Evolutionary conservation across 2,113 vertebrate species (phyloP), one percentile per base, ranked within the genome.

Genomic region (Tachysurus vachellii): DNA sequence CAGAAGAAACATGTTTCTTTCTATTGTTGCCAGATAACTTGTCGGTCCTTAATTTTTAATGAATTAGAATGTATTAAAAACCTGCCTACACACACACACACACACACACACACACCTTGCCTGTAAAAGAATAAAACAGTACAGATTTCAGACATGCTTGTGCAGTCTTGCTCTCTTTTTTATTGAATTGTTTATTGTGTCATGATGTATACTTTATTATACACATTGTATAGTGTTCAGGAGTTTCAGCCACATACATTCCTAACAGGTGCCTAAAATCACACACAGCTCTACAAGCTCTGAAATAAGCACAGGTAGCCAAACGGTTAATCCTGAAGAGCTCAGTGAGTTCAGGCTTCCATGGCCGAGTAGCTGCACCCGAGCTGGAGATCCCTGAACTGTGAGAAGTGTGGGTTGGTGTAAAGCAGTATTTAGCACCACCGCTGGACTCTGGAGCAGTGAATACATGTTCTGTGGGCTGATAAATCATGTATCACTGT

Each of bases 51-150:
- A 83, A 92, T 93, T 87, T 88, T 91, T 90, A 91, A 91, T 91
- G 88, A 93, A 93, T 92, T 92, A 93, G 94, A 95, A 95, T 95
- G 94, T 95, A 95, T 93, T 93, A 91, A 92, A 89, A 59, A n/a
- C 11, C 59, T 80, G 76, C 85, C 61, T 68, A 13, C 80, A 80
- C 57, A 66, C 77, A 82, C 86, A 85, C 85, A 86, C 87, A 87
- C 88, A 86, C 86, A 83, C 88, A 68, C 64, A 85, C 86, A 82
- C 83, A 77, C 83, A 59, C 87, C 82, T 85, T 90, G 89, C 85
- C 89, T 90, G 87, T 88, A 86, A 88, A 47, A 76, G 36, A 90
- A 90, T 90, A 90, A 90, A 88, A 68, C 36, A 77, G 26, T 64
- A 83, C 84, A 85, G 31, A 88, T 90, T 86, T 90, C 68, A 77